Evolutionary conservation across 2,797 vertebrate species (phyloP), one percentile per base, ranked within the genome.

Genomic region (Pangasius macronema): DNA sequence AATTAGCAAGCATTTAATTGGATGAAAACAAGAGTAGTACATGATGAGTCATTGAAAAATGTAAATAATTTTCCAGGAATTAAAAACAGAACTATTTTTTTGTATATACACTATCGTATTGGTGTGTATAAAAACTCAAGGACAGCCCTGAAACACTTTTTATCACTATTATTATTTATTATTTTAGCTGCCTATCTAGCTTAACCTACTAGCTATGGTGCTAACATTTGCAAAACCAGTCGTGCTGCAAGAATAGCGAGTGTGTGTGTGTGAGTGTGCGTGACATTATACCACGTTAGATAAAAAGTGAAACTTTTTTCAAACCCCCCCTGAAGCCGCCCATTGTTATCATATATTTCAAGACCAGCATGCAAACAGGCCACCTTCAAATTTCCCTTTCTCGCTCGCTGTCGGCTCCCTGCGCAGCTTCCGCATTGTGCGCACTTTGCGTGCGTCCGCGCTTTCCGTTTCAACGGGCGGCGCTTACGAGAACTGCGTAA

Each of bases 401-500:
- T 72, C 3, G 24, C 57, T 83, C 18, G 7, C 79, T n/a, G 36
- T 70, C 65, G 13, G 22, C 46, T 57, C 59, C 13, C 72, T 83
- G 87, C 89, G 87, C 85, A 81, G 85, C 87, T 63, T 82, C 76
- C 85, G 77, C 82, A 57, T 79, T 30, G 27, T 85, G 24, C 84
- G 84, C 73, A 67, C 42, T 72, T 88, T 79, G 76, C 77, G 83
- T 72, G 68, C 5, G 49, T 82, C 59, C 57, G 10, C 53, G 39
- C 68, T 49, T 70, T 14, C 57, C 81, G 7, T 24, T 33, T 55
- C 77, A 87, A 79, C 67, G 33, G 77, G 22, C 55, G 24, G 57
- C 36, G 55, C 72, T 83, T 77, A 87, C 85, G 85, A 1, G 5
- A 82, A 85, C 46, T 77, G 46, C 91, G 90, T 84, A 91, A 87